Evolutionary conservation across 2,797 vertebrate genomes (phyloP).

Genomic region (Chelonia mydas): DNA sequence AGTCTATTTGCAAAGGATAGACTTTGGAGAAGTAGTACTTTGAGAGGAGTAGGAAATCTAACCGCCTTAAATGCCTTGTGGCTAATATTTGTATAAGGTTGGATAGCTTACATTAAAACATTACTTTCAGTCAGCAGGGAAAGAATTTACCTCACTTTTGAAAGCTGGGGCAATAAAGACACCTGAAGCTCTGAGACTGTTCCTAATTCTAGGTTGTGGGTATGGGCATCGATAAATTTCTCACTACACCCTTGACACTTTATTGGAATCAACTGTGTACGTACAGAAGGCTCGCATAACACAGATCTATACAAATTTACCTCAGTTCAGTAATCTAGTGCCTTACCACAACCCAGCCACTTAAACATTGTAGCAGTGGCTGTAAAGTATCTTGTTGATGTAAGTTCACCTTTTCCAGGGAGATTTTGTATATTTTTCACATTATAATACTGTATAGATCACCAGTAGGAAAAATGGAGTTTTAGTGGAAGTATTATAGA

Average conservation of each 20-base stretch:
- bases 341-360: background rate
- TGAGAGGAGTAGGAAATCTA: background rate
- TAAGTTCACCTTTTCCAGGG: background rate
- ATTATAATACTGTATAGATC: background rate
- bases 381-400: background rate
- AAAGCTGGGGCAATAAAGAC: background rate
- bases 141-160: background rate
- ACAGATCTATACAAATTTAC: background rate
- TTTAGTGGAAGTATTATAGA: background rate
- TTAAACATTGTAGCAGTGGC: background rate
- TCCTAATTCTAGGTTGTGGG: background rate
- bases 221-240: background rate
- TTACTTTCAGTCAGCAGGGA: background rate
- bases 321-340: background rate
- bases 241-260: background rate
- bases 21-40: background rate
- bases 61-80: background rate
- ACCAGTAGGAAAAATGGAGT: background rate
- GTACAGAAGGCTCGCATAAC: background rate
- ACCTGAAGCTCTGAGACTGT: background rate
- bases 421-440: background rate
- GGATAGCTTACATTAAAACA: background rate
- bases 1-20: background rate
- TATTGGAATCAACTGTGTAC: background rate
- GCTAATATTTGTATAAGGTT: background rate